A percentile compares a stretch with the other conserved stretches of the same genome.
Evolutionary conservation across 2,797 vertebrate species (phyloP).

Genomic region (Phyllotis vaccarum): DNA sequence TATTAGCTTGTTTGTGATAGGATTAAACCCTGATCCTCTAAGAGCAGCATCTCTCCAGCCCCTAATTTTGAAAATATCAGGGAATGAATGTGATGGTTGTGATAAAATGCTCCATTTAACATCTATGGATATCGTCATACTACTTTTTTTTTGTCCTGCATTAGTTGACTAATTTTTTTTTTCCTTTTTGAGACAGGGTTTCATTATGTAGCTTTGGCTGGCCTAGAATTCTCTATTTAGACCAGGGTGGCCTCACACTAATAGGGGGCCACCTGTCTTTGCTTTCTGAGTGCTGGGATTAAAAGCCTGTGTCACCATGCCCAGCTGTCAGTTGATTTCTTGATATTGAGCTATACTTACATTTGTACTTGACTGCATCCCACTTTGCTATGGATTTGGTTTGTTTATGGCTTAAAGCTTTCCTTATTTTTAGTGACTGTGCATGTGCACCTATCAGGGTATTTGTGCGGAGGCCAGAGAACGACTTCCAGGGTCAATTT

Average conservation of each 20-base stretch:
- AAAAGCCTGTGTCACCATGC: background rate
- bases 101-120: background rate
- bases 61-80: background rate
- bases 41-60: background rate
- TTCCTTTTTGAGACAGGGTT: background rate
- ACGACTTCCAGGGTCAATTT: background rate
- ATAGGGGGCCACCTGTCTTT: background rate
- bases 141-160: background rate
- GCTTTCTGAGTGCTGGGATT: background rate
- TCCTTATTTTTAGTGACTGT: background rate
- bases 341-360: slow-evolving; percentile 12
- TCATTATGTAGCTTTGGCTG: background rate
- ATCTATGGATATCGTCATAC: background rate
- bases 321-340: background rate
- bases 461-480: background rate
- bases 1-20: background rate
- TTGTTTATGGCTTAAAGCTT: background rate
- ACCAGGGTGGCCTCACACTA: background rate
- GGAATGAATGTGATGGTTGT: background rate
- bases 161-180: background rate
- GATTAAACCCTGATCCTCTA: background rate
- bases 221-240: background rate
- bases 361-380: slow-evolving; percentile 1
- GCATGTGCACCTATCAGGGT: background rate
- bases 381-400: background rate